Evolutionary conservation across 2,888 invertebrate genomes (phyloP).

Genomic region (Erpobdella octoculata): DNA sequence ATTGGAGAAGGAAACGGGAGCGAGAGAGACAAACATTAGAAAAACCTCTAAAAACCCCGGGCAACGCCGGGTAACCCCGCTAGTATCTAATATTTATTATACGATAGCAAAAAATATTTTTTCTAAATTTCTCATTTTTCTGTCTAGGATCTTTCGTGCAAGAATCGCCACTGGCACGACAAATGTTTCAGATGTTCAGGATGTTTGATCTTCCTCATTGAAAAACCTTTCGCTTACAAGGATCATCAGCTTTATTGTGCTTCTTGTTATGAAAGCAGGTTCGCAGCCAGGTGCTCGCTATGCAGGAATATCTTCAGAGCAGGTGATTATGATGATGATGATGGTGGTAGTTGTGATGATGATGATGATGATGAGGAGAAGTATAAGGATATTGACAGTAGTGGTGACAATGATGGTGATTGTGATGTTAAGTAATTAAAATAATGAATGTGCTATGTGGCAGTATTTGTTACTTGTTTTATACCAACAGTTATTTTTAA

Average conservation of each 20-base stretch:
- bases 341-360: background rate
- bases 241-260: slow-evolving; percentile 33
- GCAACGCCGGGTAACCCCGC: too few species aligned
- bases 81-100: too few species aligned
- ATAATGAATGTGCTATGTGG: too few species aligned
- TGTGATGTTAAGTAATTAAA: background rate
- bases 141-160: slow-evolving; percentile 29
- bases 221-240: slow-evolving; percentile 32
- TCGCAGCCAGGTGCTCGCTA: slow-evolving; percentile 30
- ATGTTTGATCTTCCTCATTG: slow-evolving; percentile 26
- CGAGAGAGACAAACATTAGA: too few species aligned
- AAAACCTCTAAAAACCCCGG: too few species aligned
- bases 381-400: background rate
- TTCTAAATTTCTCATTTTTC: too few species aligned
- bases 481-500: too few species aligned
- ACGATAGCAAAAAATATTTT: too few species aligned
- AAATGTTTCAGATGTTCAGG: slow-evolving; percentile 32
- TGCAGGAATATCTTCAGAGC: slow-evolving; percentile 32
- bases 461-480: too few species aligned
- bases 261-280: slow-evolving; percentile 31
- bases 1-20: too few species aligned
- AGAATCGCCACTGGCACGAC: slow-evolving; percentile 33
- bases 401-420: background rate
- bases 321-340: slow-evolving; percentile 5
- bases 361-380: background rate